Conservation (phyloP, 1,140 invertebrate genomes). For the Teleogryllus occipitalis region DNA sequence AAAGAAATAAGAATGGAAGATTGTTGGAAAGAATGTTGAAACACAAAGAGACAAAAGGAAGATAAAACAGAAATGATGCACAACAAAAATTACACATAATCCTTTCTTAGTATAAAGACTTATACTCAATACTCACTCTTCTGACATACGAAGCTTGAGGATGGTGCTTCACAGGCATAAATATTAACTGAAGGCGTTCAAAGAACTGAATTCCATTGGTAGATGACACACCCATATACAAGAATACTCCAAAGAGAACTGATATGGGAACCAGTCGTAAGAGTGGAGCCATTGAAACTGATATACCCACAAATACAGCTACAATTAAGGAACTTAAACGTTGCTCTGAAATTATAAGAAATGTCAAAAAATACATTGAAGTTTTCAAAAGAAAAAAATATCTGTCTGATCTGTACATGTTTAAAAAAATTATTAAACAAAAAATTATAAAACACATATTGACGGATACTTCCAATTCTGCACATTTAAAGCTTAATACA, state of each 20-base stretch:
- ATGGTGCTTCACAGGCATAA: constrained; percentile 92
- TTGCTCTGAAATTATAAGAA: constrained; percentile 52
- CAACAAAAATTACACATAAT: too few species aligned
- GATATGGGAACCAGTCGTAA: constrained; percentile 81
- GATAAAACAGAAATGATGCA: too few species aligned
- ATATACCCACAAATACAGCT: constrained; percentile 61
- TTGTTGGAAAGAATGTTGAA: too few species aligned
- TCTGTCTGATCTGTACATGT: too few species aligned
- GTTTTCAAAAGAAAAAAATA: too few species aligned
- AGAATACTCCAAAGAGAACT: constrained; percentile 90
- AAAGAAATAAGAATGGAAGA: too few species aligned
- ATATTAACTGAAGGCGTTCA: constrained; percentile 72
- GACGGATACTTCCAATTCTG: too few species aligned
- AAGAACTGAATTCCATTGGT: constrained; percentile 88
- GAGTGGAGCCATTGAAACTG: constrained; percentile 70
- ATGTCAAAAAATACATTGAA: neutral
- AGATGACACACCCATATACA: constrained; percentile 93
- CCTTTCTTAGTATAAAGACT: too few species aligned
- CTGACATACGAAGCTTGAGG: constrained; percentile 49
- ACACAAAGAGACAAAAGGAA: too few species aligned
- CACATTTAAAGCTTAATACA: too few species aligned
- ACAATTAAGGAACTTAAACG: constrained; percentile 67
- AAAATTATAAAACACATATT: too few species aligned
- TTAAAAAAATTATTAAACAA: too few species aligned
- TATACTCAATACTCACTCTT: constrained; percentile 8